Evolutionary conservation across 2,113 vertebrate species (phyloP).

Genomic region (Hippopotamus amphibius): DNA sequence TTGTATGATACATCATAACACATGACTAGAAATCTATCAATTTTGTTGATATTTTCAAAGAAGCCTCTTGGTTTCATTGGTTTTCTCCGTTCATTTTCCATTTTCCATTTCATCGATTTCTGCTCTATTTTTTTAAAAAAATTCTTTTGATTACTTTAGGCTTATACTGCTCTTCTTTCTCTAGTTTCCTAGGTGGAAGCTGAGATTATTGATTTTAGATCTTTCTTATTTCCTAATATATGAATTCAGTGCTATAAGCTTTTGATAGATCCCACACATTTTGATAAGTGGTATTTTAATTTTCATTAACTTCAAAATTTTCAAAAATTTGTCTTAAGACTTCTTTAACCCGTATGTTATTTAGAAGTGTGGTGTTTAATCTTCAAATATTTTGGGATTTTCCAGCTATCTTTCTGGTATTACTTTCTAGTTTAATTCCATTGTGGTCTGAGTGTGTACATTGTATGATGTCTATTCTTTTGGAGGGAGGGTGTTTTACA

Average conservation of each 20-base stretch:
- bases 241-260: background rate
- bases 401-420: background rate
- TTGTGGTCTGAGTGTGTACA: background rate
- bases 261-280: background rate
- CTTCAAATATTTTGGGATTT: slow-evolving; percentile 22
- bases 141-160: background rate
- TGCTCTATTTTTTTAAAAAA: background rate
- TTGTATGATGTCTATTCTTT: slow-evolving; percentile 26
- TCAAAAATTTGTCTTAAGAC: slow-evolving; percentile 21
- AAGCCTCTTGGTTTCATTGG: background rate
- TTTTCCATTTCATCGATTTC: slow-evolving; percentile 34
- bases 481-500: background rate
- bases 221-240: slow-evolving; percentile 14
- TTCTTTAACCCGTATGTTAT: slow-evolving; percentile 10
- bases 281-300: background rate
- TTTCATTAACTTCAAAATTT: slow-evolving; percentile 54
- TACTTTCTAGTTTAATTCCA: background rate
- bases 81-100: background rate
- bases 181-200: background rate
- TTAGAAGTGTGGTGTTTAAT: background rate
- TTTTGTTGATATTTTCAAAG: slow-evolving; percentile 30
- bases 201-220: background rate
- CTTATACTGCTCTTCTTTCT: background rate
- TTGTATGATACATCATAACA: background rate
- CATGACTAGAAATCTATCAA: background rate